These are phyloP conservation scores for Danaus plexippus DNA, from an alignment of 1,140 invertebrate genomes.

Conservation along the genomic window DNA sequence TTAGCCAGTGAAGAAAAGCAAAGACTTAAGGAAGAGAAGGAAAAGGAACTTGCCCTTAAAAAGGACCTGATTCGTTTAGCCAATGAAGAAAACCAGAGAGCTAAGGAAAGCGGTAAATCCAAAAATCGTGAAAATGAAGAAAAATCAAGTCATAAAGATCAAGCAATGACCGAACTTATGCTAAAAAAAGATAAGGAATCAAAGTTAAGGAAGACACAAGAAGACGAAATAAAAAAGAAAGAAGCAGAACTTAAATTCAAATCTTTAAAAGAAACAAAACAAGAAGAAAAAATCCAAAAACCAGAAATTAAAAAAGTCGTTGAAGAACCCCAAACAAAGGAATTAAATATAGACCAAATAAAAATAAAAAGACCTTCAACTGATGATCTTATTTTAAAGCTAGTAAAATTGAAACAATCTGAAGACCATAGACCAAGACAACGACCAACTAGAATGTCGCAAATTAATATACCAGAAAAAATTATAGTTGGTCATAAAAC, in stretches of 20 bases:
- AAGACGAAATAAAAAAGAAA: constrained; percentile 15
- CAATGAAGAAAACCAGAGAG: constrained; percentile 5
- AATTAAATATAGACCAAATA: constrained; percentile 29
- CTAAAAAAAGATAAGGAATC: constrained; percentile 11
- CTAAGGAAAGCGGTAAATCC: constrained; percentile 4
- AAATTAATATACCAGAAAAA: constrained; percentile 18
- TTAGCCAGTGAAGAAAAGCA: constrained; percentile 22
- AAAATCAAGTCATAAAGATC: constrained; percentile 13
- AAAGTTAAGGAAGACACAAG: constrained; percentile 11
- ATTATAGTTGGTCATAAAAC: constrained; percentile 18
- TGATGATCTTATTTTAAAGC: constrained; percentile 33
- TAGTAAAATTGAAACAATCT: constrained; percentile 36
- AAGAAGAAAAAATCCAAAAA: constrained; percentile 9
- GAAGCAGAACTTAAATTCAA: constrained; percentile 10
- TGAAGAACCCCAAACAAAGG: constrained; percentile 22
- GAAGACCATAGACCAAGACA: constrained; percentile 4
- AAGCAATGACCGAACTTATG: constrained; percentile 6
- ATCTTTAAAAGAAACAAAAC: constrained; percentile 9
- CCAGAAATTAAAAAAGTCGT: constrained; percentile 10
- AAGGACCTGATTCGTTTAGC: too few relatives aligned
- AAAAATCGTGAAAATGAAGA: constrained; percentile 1
- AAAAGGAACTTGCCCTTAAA: constrained; percentile 5
- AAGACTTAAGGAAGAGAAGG: constrained; percentile 18
- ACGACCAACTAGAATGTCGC: constrained; percentile 22
- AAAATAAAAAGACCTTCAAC: constrained; percentile 25